Base-by-base conservation (phyloP, 2,113 vertebrate genomes). In the Paradisaea rubra region DNA sequence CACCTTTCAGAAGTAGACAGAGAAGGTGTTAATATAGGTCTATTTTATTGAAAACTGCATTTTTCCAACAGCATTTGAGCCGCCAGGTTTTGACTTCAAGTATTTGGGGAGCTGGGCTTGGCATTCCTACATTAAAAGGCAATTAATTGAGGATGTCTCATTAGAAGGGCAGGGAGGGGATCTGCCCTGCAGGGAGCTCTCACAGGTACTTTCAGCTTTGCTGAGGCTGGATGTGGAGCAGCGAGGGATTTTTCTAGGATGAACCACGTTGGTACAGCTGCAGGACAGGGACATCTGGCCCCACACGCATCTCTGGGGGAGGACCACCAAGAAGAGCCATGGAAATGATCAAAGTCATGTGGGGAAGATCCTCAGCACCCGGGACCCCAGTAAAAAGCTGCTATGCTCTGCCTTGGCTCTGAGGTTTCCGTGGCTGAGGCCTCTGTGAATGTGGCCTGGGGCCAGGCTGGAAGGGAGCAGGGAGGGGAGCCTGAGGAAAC, bases 201-300 rank as follows among this genome's bases (percentile, higher is more conserved):
- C 0, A 0, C 14, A 39, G 49, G 35, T 56, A 6, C 37, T 82
- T 76, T 44, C 50, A 44, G 41, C 59, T 82, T 64, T 69, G 59
- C 37, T 28, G 65, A 71, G 13, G 7, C 39, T 74, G 68, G n/a
- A 18, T 64, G 15, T 5, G 23, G 64, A 86, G 50, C 50, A 53
- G 30, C 0, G 0, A 54, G 28, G 18, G 44, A 11, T 37, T 73
- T 81, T 70, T n/a, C 28, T 23, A 8, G 28, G 39, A 54, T 59
- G 64, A 81, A 13, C 53, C 19, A 3, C 0, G 0, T 33, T 0
- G 0, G 61, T 30, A 11, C 33, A 68, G 16, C 28, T 15, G 22
- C 2, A 2, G 45, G 3, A 2, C 64, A 33, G 54, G 41, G 45
- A 37, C 33, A 50, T 41, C 69, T 35, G 41, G 41, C 37, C 30